Base-by-base conservation (phyloP, 2,797 vertebrate species). In the Oreochromis mossambicus region DNA sequence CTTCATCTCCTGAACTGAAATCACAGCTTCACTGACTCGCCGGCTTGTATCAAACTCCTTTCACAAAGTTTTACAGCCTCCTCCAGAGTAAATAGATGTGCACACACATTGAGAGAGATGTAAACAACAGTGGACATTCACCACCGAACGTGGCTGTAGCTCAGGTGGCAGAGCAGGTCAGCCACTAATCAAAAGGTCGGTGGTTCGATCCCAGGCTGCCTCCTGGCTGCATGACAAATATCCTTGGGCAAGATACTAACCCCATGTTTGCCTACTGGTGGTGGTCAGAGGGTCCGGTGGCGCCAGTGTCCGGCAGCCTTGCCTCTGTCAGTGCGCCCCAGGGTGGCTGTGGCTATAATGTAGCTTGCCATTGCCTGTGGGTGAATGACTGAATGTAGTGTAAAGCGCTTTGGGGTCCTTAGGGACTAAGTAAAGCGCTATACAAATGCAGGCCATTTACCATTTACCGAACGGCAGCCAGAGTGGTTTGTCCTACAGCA, bases 291-390 rank as follows among this genome's bases (percentile, higher is more conserved):
- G 54, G 24, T 26, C 24, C 3, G 24, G 24, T 26, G 24, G 24
- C 3, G 7, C 7, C 13, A 0, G 21, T 55, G 1, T 56, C 15
- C 4, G 0, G 48, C 48, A 50, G 48, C 48, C 8, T 50, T 1
- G 1, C 26, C 55, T 56, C 26, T 29, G 55, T 56, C 55, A 29
- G 26, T 56, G 8, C 0, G 14, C 14, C 14, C 0, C 24, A 56
- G 54, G 4, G 54, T 24, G 3, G 54, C 54, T 56, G 54, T 29
- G 54, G 24, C 54, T 29, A 51, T 19, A 51, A 5, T 5, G 50
- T n/a, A 51, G 5, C 50, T 51, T 51, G 8, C 4, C 8, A 50
- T 50, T 17, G 19, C 4, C 8, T 24, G 52, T 24, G 21, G 24
- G 51, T 54, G 51, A 54, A 54, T 56, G 55, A 17, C 55, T 17